phyloP scores from a whole-genome alignment of 1,140 invertebrate genomes.

The Anastatus disparis region DNA sequence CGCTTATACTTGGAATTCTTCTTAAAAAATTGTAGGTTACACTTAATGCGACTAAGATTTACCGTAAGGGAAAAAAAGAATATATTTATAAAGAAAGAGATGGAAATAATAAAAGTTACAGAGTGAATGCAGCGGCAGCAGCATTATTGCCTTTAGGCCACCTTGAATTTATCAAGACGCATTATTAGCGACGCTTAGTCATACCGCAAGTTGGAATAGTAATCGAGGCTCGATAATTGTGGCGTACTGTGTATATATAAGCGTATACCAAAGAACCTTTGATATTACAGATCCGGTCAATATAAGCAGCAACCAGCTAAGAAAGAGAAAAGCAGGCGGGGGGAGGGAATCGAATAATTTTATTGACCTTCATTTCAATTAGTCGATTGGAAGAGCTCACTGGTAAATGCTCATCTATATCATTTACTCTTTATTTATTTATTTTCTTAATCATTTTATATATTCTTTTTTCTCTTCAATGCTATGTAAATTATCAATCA shows the following conservation, averaged over 20 bases:
- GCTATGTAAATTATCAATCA: conserved; percentile 20
- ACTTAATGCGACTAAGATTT: no score
- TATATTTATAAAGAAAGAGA: not conserved
- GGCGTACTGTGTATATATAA: no score
- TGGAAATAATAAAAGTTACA: no score
- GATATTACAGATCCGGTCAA: not conserved
- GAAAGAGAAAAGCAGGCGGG: conserved; percentile 42
- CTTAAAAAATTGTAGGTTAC: not conserved
- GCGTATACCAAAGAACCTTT: not conserved
- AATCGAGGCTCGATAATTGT: conserved; percentile 5
- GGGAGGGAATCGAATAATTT: conserved; percentile 7
- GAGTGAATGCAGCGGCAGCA: not conserved
- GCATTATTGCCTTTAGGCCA: no score
- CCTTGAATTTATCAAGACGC: not conserved
- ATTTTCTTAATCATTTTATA: not conserved
- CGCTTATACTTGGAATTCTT: not conserved
- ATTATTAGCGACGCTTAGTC: not conserved
- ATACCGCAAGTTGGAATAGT: not conserved
- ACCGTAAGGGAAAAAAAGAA: not conserved
- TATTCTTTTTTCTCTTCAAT: not conserved
- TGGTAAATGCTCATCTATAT: not conserved
- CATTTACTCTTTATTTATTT: not conserved
- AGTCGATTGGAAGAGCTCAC: conserved; percentile 10
- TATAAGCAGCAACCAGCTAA: no score
- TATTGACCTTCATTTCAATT: conserved; percentile 22